These are phyloP conservation scores for Cataglyphis rosenhaueri DNA, from an alignment of 2,888 invertebrate species.

Conservation along the genomic window DNA sequence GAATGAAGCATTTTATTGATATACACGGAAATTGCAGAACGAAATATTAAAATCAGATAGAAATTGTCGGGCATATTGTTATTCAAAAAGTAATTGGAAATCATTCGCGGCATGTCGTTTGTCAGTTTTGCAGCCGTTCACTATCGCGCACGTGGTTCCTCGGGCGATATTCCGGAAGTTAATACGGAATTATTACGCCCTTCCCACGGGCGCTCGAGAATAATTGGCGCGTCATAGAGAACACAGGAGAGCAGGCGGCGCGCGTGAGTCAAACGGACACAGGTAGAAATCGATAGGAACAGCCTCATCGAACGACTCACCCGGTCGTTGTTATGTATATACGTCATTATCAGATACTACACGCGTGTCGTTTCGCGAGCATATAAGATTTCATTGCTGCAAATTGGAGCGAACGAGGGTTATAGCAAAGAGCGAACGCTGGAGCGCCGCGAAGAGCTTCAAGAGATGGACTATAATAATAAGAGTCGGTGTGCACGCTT, in stretches of 20 bases:
- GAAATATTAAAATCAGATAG: slow-evolving; percentile 10
- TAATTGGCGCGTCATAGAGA: slow-evolving; percentile 66
- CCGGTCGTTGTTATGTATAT: slow-evolving; percentile 58
- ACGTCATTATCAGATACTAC: slow-evolving; percentile 40
- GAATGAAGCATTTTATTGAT: neutral
- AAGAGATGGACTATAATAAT: slow-evolving; percentile 9
- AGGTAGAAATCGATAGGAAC: slow-evolving; percentile 74
- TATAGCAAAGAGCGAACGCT: slow-evolving; percentile 40
- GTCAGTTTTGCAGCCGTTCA: slow-evolving; percentile 29
- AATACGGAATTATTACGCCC: slow-evolving; percentile 66
- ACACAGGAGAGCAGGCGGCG: slow-evolving; percentile 24
- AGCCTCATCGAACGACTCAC: slow-evolving; percentile 69
- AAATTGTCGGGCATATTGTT: slow-evolving; percentile 9
- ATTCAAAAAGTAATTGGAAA: slow-evolving; percentile 22
- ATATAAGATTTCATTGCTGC: slow-evolving; percentile 69
- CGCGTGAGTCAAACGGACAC: slow-evolving; percentile 69
- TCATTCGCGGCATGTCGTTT: slow-evolving; percentile 29
- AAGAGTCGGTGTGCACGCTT: slow-evolving; percentile 16
- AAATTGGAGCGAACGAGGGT: slow-evolving; percentile 33
- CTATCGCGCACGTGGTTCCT: slow-evolving; percentile 28
- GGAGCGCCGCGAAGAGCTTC: neutral
- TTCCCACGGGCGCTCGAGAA: slow-evolving; percentile 59
- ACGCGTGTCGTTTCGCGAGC: slow-evolving; percentile 55
- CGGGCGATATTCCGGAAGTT: slow-evolving; percentile 55
- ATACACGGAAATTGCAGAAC: neutral